Base-by-base conservation (phyloP, 2,797 vertebrate species). In the Picus viridis region DNA sequence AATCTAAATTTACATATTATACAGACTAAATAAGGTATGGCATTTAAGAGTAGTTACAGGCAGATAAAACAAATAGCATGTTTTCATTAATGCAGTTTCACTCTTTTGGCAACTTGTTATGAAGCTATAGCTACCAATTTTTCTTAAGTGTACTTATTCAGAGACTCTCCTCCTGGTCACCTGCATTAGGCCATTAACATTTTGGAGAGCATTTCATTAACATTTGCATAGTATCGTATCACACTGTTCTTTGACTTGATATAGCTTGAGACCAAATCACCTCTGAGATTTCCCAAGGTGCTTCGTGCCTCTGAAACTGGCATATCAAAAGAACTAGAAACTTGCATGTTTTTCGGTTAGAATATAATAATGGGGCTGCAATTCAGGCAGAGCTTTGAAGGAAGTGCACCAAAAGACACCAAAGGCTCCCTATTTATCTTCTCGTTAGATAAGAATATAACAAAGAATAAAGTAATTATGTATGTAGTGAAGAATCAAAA, bases 191-290 rank as follows among this genome's bases (percentile, higher is more conserved):
- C 83, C 41, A 89, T 95, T 96, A 94, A 93, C 94, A 94, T 95
- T 95, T 95, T 3, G 14, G 86, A 93, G 64, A 89, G 71, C 61
- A 90, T 93, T 96, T 93, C 83, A 92, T 96, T 95, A 95, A 90
- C 91, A 88, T 94, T 96, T 96, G 58, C 80, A 79, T 72, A 84
- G 68, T 76, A 34, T 73, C 83, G 93, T 80, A 84, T 96, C 91
- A 92, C 83, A 56, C 53, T 68, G 20, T 94, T 90, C 80, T 93
- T 91, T 88, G 61, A 92, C 89, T 91, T 86, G 79, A 89, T 94
- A 64, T 27, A 91, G 49, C 29, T 59, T 51, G 74, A 94, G 61
- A 92, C 77, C 34, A 76, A 58, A 88, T 94, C 88, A 95, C 71
- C 86, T 89, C 71, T 86, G 54, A 91, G 74, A 82, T 92, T 96